Conservation (phyloP, 2,797 vertebrate species). For the Microhierax caerulescens region DNA sequence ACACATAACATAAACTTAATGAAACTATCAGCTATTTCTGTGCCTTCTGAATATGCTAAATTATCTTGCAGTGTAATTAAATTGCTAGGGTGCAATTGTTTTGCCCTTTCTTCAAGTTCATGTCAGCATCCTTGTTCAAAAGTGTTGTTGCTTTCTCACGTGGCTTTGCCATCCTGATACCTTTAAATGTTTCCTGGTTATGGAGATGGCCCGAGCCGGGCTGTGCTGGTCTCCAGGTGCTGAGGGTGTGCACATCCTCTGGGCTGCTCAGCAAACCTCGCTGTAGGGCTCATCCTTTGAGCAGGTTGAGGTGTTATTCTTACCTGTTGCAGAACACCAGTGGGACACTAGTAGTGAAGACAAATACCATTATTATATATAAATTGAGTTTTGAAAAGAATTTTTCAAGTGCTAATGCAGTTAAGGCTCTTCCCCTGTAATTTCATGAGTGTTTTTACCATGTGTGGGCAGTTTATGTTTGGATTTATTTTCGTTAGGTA, state of each 20-base stretch:
- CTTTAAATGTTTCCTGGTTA: neutral
- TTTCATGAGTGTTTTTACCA: neutral
- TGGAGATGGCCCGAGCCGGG: neutral
- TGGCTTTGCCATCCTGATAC: rapidly evolving
- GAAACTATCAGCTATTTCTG: neutral
- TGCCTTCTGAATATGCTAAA: neutral
- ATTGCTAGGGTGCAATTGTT: neutral
- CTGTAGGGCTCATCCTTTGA: rapidly evolving
- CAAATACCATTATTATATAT: neutral
- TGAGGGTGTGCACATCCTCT: neutral
- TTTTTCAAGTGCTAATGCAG: neutral
- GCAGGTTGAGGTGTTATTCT: neutral
- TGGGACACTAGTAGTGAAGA: neutral
- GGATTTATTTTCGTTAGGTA: neutral
- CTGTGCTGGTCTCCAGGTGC: neutral
- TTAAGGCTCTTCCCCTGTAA: neutral
- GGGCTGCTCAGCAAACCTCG: neutral
- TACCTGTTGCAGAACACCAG: neutral
- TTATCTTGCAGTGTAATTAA: neutral
- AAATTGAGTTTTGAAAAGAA: neutral
- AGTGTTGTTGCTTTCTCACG: neutral
- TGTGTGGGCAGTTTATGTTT: neutral
- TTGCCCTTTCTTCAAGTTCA: neutral
- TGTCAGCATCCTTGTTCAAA: neutral
- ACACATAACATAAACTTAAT: neutral